Evolutionary conservation across 2,113 vertebrate genomes (phyloP).

Genomic region (Panthera uncia): DNA sequence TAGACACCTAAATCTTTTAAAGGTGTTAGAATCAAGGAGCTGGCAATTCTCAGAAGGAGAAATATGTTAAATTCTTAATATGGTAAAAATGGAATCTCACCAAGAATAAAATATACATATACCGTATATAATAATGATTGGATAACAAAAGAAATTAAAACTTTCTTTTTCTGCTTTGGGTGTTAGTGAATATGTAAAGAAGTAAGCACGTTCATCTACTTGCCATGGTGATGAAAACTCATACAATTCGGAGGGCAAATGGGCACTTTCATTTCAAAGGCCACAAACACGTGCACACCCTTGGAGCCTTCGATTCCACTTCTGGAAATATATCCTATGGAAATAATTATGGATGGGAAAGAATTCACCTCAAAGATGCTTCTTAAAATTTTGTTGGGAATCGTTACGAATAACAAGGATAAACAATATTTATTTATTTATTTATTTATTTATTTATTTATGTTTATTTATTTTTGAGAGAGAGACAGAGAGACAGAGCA

Average conservation of each 20-base stretch:
- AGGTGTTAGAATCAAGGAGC: neutral
- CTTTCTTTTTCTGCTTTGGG: neutral
- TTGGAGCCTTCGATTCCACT: neutral
- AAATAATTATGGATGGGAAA: neutral
- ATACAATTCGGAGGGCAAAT: neutral
- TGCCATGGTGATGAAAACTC: neutral
- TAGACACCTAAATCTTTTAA: neutral
- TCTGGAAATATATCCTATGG: neutral
- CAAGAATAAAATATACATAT: neutral
- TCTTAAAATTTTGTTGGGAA: neutral
- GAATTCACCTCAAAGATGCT: neutral
- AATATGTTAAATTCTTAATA: slow-evolving; percentile 9
- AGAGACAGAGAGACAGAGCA: no score
- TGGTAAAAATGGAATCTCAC: neutral
- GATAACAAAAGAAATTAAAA: neutral
- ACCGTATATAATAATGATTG: neutral
- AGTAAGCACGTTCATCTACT: neutral
- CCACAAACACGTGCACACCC: fast-evolving
- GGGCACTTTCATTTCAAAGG: neutral
- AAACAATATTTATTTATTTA: neutral
- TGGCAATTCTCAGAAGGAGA: neutral
- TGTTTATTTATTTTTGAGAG: no score
- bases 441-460: no score
- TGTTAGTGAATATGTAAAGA: neutral
- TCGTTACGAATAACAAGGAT: neutral